Conservation (phyloP, 2,113 vertebrate species). For the Bombycilla garrulus region DNA sequence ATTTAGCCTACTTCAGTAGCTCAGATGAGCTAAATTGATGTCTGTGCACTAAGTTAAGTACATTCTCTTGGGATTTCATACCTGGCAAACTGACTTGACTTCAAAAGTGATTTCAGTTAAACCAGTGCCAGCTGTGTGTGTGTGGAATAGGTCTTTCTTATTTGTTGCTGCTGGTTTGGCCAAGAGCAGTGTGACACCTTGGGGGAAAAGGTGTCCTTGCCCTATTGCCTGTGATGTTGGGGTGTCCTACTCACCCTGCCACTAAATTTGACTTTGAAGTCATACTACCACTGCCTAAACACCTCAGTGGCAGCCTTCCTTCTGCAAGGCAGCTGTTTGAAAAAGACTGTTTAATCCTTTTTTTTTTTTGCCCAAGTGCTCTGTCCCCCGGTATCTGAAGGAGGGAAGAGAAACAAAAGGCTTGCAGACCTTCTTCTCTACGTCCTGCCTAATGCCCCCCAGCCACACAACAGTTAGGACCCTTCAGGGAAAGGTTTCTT, state of each 20-base stretch:
- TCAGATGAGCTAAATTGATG: constrained; percentile 32
- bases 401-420: background rate
- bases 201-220: background rate
- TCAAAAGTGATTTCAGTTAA: constrained; percentile 18
- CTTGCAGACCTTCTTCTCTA: background rate
- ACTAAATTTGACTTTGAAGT: background rate
- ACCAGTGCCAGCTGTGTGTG: background rate
- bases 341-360: background rate
- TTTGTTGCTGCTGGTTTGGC: background rate
- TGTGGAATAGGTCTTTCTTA: background rate
- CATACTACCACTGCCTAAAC: background rate
- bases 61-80: background rate
- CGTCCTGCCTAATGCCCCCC: accelerated
- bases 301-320: background rate
- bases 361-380: background rate
- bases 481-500: background rate
- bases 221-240: background rate
- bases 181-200: background rate
- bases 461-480: background rate
- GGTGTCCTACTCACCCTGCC: background rate
- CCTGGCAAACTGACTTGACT: background rate
- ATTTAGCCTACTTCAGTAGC: constrained; percentile 32
- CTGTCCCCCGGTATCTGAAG: background rate
- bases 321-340: background rate
- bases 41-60: background rate